These are phyloP conservation scores for Tachysurus fulvidraco DNA, from an alignment of 2,113 vertebrate genomes.

Conservation along the genomic window DNA sequence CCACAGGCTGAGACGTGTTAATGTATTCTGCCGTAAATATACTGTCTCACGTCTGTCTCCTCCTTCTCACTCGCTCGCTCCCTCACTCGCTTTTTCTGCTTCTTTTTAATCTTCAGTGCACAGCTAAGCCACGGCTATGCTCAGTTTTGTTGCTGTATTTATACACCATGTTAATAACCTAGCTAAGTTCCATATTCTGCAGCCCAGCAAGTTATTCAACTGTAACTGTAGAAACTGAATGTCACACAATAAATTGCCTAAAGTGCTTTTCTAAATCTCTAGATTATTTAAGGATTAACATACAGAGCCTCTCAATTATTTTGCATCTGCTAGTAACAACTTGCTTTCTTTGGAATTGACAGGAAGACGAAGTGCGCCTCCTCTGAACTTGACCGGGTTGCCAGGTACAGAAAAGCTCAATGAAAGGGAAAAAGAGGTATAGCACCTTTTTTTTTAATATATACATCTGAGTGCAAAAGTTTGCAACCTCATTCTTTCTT, in stretches of 20 bases:
- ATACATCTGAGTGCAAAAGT: no score
- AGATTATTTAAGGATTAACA: not conserved
- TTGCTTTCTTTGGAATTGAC: constrained; percentile 37
- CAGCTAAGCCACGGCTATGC: constrained; percentile 34
- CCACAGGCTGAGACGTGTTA: constrained; percentile 51
- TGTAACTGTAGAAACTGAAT: not conserved
- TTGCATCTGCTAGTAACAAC: not conserved
- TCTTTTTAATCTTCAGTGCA: constrained; percentile 43
- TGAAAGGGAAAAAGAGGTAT: constrained; percentile 95
- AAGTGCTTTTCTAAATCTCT: not conserved
- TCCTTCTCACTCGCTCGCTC: constrained; percentile 29
- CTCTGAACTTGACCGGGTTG: constrained; percentile 93
- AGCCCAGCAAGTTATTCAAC: constrained; percentile 15
- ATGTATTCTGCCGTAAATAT: constrained; percentile 56
- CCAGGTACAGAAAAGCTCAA: constrained; percentile 97
- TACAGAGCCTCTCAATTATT: not conserved
- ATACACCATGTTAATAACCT: constrained; percentile 34
- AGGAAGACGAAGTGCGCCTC: constrained; percentile 91
- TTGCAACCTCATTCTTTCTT: not conserved
- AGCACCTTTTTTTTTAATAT: not conserved
- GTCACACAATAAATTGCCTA: not conserved
- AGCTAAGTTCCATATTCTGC: constrained; percentile 20
- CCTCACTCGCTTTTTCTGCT: constrained; percentile 29
- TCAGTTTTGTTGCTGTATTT: constrained; percentile 45
- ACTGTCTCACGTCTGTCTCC: constrained; percentile 42